Conservation (phyloP, 2,888 invertebrate species). For the Pterostichus madidus region DNA sequence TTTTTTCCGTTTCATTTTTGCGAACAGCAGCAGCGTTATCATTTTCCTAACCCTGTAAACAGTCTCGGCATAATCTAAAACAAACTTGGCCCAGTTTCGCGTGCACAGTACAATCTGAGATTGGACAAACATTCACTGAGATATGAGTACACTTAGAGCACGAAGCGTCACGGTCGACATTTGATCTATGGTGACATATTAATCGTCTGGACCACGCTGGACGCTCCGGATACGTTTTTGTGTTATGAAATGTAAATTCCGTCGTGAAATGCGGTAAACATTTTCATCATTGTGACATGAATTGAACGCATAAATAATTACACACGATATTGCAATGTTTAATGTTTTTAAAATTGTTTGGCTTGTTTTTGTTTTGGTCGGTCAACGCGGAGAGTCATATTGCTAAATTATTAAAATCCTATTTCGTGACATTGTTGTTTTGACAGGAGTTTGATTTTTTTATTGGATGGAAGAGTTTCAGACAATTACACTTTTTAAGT, state of each 20-base stretch:
- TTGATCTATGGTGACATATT: slow-evolving; percentile 44
- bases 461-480: not conserved
- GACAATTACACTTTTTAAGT: slow-evolving; percentile 10
- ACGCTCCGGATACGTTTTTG: slow-evolving; percentile 33
- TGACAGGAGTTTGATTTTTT: not conserved
- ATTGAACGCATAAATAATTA: slow-evolving; percentile 52
- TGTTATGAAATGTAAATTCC: slow-evolving; percentile 37
- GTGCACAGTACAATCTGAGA: slow-evolving; percentile 52
- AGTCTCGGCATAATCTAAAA: slow-evolving; percentile 62
- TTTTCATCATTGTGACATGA: slow-evolving; percentile 32
- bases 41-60: slow-evolving; percentile 57
- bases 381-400: not conserved
- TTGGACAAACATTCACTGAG: slow-evolving; percentile 55
- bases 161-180: slow-evolving; percentile 16
- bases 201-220: slow-evolving; percentile 19
- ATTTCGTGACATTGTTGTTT: not conserved
- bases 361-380: not conserved
- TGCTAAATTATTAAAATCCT: slow-evolving; percentile 17
- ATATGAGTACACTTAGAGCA: slow-evolving; percentile 40
- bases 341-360: slow-evolving; percentile 27
- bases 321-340: slow-evolving; percentile 12
- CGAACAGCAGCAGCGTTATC: slow-evolving; percentile 30
- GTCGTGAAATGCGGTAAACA: slow-evolving; percentile 16
- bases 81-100: slow-evolving; percentile 65
- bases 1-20: slow-evolving; percentile 57